Conservation (phyloP, 2,888 invertebrate genomes). For the Aleiodes testaceus region DNA sequence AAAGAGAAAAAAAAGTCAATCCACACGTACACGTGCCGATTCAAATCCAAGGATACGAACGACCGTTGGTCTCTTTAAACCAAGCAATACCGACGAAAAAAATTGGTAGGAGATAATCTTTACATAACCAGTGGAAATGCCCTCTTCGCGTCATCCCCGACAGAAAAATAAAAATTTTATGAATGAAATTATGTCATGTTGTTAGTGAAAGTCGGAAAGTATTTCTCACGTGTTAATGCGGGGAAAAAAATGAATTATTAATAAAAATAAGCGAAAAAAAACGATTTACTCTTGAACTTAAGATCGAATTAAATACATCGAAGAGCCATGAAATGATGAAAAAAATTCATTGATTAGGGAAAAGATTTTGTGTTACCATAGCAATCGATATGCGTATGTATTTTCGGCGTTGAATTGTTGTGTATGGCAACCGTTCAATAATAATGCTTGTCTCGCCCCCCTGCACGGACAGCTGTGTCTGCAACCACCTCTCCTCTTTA, state of each 20-base stretch:
- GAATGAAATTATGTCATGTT: too few relatives aligned
- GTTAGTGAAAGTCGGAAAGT: too few relatives aligned
- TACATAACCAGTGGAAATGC: not conserved
- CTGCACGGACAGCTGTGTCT: conserved; percentile 54
- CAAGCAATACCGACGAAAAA: conserved; percentile 42
- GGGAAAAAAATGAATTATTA: too few relatives aligned
- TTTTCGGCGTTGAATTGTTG: conserved; percentile 35
- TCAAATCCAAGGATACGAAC: conserved; percentile 63
- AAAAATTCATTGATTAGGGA: conserved; percentile 10
- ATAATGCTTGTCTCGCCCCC: conserved; percentile 50
- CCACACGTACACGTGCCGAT: conserved; percentile 59
- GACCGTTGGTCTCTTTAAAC: conserved; percentile 61
- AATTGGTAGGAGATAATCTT: conserved; percentile 9
- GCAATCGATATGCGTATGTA: conserved; percentile 43
- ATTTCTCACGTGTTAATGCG: too few relatives aligned
- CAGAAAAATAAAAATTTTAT: too few relatives aligned
- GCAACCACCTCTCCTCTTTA: conserved; percentile 27
- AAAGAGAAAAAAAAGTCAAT: conserved; percentile 10
- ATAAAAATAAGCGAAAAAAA: too few relatives aligned
- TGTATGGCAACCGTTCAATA: conserved; percentile 37
- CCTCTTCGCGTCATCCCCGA: not conserved
- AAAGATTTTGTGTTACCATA: conserved; percentile 19
- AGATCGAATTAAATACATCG: too few relatives aligned
- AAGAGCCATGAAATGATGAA: not conserved
- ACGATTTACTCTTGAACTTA: too few relatives aligned